These are phyloP conservation scores for Fratercula arctica DNA, from an alignment of 2,797 vertebrate genomes.

Conservation along the genomic window DNA sequence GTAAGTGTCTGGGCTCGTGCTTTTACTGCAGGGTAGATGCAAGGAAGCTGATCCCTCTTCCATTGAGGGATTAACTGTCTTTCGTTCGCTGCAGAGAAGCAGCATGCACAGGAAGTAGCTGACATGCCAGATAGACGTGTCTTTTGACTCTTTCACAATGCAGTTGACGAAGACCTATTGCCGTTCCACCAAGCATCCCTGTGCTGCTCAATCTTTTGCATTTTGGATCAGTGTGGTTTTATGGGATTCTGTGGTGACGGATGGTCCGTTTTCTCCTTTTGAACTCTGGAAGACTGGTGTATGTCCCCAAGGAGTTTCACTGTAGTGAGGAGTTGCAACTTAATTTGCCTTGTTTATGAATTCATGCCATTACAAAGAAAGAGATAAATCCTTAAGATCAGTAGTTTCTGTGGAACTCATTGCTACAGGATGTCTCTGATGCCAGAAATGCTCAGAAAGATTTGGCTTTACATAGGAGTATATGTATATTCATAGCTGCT, in stretches of 20 bases:
- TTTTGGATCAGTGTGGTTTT: not conserved
- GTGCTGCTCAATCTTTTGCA: not conserved
- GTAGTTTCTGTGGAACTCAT: not conserved
- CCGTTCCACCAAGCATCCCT: not conserved
- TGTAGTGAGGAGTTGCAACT: not conserved
- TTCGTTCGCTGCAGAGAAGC: not conserved
- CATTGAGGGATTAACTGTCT: conserved; percentile 56
- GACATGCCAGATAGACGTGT: conserved; percentile 18
- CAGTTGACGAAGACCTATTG: not conserved
- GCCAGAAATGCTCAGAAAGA: not conserved
- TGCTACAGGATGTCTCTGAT: not conserved
- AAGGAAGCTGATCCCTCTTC: conserved; percentile 60
- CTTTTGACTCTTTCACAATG: conserved; percentile 21
- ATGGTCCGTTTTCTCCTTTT: not conserved
- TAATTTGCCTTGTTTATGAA: not conserved
- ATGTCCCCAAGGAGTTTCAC: not conserved
- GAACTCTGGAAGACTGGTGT: not conserved
- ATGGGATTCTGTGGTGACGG: not conserved
- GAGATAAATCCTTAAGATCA: not conserved
- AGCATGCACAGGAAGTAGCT: conserved; percentile 8
- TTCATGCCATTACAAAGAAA: not conserved
- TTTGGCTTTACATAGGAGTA: not conserved
- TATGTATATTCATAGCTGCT: not conserved
- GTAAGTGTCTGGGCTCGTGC: conserved; percentile 15
- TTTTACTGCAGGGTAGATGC: not conserved